A percentile compares a stretch with the other conserved stretches of the same genome.
Conservation (phyloP, 2,113 vertebrate genomes). For the Takifugu bimaculatus region DNA sequence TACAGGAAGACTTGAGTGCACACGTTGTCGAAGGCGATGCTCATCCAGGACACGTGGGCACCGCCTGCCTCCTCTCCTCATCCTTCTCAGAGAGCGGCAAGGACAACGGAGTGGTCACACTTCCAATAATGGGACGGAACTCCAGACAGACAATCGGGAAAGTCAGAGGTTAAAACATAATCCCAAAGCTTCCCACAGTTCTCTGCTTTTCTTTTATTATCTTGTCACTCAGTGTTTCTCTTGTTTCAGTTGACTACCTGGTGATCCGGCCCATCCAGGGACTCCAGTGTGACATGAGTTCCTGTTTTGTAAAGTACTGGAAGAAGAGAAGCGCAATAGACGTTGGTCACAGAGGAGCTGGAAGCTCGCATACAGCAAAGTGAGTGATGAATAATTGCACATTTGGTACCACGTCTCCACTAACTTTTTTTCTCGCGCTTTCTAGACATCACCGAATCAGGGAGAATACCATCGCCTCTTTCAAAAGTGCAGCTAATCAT, state of each 20-base stretch:
- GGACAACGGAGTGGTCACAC: slow-evolving; percentile 83
- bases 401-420: not conserved
- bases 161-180: slow-evolving; percentile 83
- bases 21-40: slow-evolving; percentile 84
- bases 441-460: slow-evolving; percentile 88
- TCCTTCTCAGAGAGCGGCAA: slow-evolving; percentile 83
- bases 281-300: slow-evolving; percentile 84
- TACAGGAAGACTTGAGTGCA: slow-evolving; percentile 89
- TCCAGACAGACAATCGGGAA: slow-evolving; percentile 92
- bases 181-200: not conserved
- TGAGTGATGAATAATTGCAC: slow-evolving; percentile 48
- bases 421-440: slow-evolving; percentile 21
- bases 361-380: slow-evolving; percentile 86
- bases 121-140: slow-evolving; percentile 94
- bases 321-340: slow-evolving; percentile 84
- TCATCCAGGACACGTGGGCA: slow-evolving; percentile 86
- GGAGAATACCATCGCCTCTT: slow-evolving; percentile 94
- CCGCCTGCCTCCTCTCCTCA: slow-evolving; percentile 92
- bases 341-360: slow-evolving; percentile 93
- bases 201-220: not conserved
- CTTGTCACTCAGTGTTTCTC: not conserved
- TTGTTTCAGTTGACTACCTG: slow-evolving; percentile 87
- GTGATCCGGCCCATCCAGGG: slow-evolving; percentile 87
- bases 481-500: slow-evolving; percentile 89
- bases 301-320: slow-evolving; percentile 91